Conservation (phyloP, 2,888 invertebrate genomes). For the Melitaea athalia region DNA sequence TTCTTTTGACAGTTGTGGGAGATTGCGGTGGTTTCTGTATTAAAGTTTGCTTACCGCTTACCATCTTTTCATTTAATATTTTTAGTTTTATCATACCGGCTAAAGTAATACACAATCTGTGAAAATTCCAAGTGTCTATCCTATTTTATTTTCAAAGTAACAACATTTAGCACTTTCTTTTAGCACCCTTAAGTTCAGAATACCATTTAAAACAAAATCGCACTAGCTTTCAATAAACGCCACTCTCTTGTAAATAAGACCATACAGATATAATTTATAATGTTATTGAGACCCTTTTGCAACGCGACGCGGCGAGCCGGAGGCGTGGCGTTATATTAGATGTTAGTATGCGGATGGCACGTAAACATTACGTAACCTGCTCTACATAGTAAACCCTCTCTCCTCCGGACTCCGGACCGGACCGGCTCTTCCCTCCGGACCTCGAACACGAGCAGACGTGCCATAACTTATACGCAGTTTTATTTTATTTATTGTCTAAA, state of each 20-base stretch:
- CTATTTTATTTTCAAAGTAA: too few species aligned
- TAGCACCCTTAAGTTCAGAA: background rate
- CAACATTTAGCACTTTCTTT: too few species aligned
- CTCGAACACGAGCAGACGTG: too few species aligned
- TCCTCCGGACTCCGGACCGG: too few species aligned
- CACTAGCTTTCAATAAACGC: background rate
- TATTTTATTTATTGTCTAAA: too few species aligned
- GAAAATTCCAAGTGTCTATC: background rate
- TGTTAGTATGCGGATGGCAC: conserved; percentile 19
- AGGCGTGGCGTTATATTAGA: conserved; percentile 32
- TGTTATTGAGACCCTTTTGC: conserved; percentile 35
- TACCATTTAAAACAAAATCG: background rate
- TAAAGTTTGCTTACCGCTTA: too few species aligned
- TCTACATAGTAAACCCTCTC: conserved; percentile 12
- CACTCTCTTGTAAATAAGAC: conserved; percentile 13
- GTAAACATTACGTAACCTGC: conserved; percentile 19
- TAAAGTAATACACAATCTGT: background rate
- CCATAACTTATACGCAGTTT: too few species aligned
- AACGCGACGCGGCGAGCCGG: conserved; percentile 24
- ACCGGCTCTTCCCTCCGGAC: too few species aligned
- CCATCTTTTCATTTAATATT: too few species aligned
- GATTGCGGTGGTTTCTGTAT: too few species aligned
- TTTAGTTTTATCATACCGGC: too few species aligned
- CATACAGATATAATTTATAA: conserved; percentile 27
- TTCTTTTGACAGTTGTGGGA: too few species aligned